Evolutionary conservation across 2,113 vertebrate genomes (phyloP).

Genomic region (Columba janthina): DNA sequence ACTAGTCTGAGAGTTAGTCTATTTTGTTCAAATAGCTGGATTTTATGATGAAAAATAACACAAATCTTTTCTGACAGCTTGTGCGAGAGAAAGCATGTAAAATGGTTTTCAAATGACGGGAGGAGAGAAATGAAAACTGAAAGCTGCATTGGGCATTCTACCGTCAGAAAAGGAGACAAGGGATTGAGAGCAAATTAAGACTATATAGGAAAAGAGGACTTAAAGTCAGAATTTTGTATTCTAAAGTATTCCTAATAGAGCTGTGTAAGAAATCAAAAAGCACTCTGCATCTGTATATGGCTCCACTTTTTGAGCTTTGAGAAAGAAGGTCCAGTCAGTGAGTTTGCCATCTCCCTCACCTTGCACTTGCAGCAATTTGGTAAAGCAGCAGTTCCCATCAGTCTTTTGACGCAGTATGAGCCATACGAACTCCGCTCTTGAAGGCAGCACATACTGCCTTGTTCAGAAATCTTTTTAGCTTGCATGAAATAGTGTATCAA

Average conservation of each 20-base stretch:
- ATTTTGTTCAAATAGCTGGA: conserved; percentile 25
- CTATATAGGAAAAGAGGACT: background rate
- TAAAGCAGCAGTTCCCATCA: background rate
- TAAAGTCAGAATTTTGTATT: background rate
- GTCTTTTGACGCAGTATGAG: background rate
- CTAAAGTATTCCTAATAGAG: background rate
- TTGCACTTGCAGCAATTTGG: background rate
- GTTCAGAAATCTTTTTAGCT: background rate
- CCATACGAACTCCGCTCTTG: background rate
- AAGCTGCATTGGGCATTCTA: background rate
- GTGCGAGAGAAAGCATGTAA: background rate
- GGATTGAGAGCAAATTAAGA: background rate
- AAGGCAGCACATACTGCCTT: background rate
- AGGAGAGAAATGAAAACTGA: background rate
- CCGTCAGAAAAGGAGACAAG: background rate
- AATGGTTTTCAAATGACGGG: background rate
- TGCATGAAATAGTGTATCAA: background rate
- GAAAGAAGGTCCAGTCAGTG: background rate
- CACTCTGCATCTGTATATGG: background rate
- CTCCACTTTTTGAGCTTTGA: background rate
- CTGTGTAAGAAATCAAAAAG: background rate
- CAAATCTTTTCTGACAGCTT: background rate
- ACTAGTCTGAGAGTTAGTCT: conserved; percentile 13
- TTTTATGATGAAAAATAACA: conserved; percentile 12
- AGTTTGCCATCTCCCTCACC: background rate